These are phyloP conservation scores for Caenorhabditis sp. DNA, from an alignment of 2,888 invertebrate genomes.

Conservation along the genomic window DNA sequence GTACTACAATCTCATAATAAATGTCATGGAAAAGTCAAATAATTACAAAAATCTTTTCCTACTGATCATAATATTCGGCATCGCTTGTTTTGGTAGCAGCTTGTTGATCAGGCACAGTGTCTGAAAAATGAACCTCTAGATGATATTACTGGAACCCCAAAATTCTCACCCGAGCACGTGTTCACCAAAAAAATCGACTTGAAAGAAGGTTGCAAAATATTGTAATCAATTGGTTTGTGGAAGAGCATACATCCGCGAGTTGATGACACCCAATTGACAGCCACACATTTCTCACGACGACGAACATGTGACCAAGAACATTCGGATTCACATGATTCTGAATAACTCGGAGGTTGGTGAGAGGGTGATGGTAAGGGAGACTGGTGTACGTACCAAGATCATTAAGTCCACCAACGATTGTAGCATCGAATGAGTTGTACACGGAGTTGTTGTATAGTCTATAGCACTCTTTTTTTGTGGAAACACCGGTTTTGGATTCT, in stretches of 20 bases:
- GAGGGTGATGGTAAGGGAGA: too few relatives aligned
- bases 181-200: slow-evolving; percentile 29
- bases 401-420: slow-evolving; percentile 28
- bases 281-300: slow-evolving; percentile 32
- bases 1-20: too few relatives aligned
- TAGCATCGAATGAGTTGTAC: slow-evolving; percentile 39
- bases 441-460: slow-evolving; percentile 36
- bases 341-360: too few relatives aligned
- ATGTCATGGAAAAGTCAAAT: too few relatives aligned
- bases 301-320: slow-evolving; percentile 38
- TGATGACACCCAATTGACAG: slow-evolving; percentile 26
- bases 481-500: slow-evolving; percentile 16
- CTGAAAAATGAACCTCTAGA: too few relatives aligned
- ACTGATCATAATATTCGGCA: too few relatives aligned
- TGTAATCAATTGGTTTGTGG: slow-evolving; percentile 31
- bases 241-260: slow-evolving; percentile 38
- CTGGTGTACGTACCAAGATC: slow-evolving; percentile 14
- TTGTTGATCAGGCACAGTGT: too few relatives aligned
- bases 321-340: slow-evolving; percentile 37
- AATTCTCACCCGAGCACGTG: slow-evolving; percentile 24
- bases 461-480: slow-evolving; percentile 39
- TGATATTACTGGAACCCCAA: too few relatives aligned
- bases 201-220: slow-evolving; percentile 16
- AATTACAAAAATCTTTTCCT: too few relatives aligned
- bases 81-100: too few relatives aligned